Evolutionary conservation across 2,888 invertebrate species (phyloP).

Genomic region (Marasmarcha lunaedactyla): DNA sequence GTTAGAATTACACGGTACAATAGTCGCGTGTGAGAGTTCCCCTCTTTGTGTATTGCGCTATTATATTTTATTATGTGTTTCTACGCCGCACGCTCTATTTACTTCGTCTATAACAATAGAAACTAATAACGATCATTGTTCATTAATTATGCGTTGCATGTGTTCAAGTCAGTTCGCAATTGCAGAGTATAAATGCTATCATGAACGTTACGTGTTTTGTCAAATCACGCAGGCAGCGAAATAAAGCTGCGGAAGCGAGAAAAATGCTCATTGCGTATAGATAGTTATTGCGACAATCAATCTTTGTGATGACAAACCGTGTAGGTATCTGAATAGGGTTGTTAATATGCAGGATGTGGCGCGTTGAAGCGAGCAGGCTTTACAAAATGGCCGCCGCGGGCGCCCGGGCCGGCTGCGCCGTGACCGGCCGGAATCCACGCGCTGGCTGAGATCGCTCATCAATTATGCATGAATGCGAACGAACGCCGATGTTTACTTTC

Average conservation of each 20-base stretch:
- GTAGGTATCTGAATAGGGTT: conserved; percentile 37
- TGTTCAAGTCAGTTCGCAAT: conserved; percentile 18
- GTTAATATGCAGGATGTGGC: conserved; percentile 54
- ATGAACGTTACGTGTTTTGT: conserved; percentile 35
- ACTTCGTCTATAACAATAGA: conserved; percentile 53
- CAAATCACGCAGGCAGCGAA: conserved; percentile 35
- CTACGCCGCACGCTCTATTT: conserved; percentile 55
- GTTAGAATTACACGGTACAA: conserved; percentile 53
- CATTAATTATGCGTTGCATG: conserved; percentile 51
- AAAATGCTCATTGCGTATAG: too few species aligned
- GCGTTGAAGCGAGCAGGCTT: conserved; percentile 48
- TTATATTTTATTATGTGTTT: conserved; percentile 41
- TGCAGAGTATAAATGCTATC: conserved; percentile 38
- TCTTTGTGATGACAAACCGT: conserved; percentile 17
- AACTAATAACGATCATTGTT: conserved; percentile 55
- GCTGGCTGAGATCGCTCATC: conserved; percentile 59
- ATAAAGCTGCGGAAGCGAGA: conserved; percentile 8
- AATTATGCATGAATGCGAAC: conserved; percentile 68
- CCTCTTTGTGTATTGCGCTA: conserved; percentile 44
- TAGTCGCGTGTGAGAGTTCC: conserved; percentile 52
- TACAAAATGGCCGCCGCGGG: conserved; percentile 65
- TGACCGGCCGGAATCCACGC: conserved; percentile 65
- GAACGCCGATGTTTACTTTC: conserved; percentile 65
- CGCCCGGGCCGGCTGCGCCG: conserved; percentile 47
- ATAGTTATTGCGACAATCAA: too few species aligned